Evolutionary conservation across 2,113 vertebrate genomes (phyloP).

Genomic region (Balaeniceps rex): DNA sequence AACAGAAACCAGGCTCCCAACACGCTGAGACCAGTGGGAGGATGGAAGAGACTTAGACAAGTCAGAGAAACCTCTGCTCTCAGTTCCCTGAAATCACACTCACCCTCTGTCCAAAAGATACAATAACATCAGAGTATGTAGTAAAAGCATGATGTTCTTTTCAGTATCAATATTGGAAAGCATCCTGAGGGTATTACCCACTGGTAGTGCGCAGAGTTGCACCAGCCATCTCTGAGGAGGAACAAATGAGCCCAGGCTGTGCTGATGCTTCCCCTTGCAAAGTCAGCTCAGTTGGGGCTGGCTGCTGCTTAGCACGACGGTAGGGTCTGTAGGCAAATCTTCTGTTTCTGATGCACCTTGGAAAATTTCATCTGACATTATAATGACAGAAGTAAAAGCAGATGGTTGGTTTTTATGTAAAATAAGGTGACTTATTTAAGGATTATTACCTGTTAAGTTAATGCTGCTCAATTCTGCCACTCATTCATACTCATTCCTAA

Average conservation of each 20-base stretch:
- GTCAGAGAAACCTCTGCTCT: not conserved
- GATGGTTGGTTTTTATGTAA: not conserved
- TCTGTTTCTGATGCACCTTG: not conserved
- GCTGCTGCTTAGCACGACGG: not conserved
- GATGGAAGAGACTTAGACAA: not conserved
- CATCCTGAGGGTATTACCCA: fast-evolving
- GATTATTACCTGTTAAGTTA: not conserved
- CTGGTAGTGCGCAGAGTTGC: not conserved
- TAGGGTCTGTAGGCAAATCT: not conserved
- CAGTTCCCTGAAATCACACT: not conserved
- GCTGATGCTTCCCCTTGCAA: not conserved
- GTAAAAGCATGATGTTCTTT: not conserved
- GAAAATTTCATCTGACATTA: not conserved
- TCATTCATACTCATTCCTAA: not conserved
- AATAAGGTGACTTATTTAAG: not conserved
- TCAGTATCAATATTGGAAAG: not conserved
- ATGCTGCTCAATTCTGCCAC: not conserved
- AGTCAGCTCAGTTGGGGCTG: not conserved
- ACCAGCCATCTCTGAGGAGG: not conserved
- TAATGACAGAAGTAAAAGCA: not conserved
- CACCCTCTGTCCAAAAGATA: not conserved
- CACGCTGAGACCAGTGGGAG: not conserved
- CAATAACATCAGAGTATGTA: not conserved
- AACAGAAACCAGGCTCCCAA: not conserved
- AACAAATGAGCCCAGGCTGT: not conserved